Percentiles rank a stretch among this genome's conserved stretches.
Evolutionary conservation across 2,888 invertebrate genomes (phyloP).

Genomic region (Himalopsyche tibetana): DNA sequence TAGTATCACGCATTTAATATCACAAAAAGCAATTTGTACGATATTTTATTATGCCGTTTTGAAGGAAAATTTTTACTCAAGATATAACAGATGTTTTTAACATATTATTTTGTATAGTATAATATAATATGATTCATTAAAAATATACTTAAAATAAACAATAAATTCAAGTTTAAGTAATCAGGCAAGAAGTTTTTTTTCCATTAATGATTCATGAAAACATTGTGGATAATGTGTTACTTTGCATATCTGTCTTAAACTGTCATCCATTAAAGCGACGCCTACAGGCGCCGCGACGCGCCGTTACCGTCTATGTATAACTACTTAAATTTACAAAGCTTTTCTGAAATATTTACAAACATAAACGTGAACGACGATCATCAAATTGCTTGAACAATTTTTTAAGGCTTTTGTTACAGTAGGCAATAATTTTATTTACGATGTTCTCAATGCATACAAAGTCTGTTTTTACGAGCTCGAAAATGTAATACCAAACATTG

Average conservation of each 20-base stretch:
- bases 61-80: no score
- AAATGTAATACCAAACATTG: no score
- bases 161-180: neutral
- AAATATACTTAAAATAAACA: neutral
- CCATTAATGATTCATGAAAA: neutral
- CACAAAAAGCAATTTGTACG: no score
- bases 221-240: neutral
- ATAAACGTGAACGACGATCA: neutral
- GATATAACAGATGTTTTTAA: no score
- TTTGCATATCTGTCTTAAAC: constrained; percentile 21
- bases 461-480: no score
- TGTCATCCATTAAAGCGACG: neutral
- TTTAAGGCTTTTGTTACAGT: neutral
- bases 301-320: neutral
- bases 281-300: neutral
- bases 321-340: neutral
- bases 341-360: neutral
- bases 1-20: no score
- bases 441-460: neutral
- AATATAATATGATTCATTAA: neutral
- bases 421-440: neutral
- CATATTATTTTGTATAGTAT: no score
- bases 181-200: neutral
- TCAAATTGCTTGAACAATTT: neutral
- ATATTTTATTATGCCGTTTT: no score